Evolutionary conservation across 2,113 vertebrate species (phyloP).

Genomic region (Clarias batrachus): DNA sequence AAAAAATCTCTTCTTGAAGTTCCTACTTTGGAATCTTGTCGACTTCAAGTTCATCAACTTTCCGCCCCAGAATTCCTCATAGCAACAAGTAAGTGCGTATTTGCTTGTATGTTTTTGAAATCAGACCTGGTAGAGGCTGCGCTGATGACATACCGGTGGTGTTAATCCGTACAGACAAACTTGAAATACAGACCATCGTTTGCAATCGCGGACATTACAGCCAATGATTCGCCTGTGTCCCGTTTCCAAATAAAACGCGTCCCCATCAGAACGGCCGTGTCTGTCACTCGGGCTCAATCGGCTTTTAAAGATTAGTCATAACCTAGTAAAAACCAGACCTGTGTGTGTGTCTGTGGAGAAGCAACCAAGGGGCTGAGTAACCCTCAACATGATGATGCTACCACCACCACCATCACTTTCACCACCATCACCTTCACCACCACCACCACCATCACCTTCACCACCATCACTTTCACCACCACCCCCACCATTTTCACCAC

Average conservation of each 20-base stretch:
- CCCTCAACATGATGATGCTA: not conserved
- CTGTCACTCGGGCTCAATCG: constrained; percentile 53
- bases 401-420: not conserved
- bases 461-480: no score
- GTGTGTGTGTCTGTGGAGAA: not conserved
- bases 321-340: not conserved
- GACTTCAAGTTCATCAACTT: no score
- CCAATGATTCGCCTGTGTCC: constrained; percentile 65
- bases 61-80: no score
- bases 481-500: no score
- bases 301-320: constrained; percentile 22
- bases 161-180: constrained; percentile 68
- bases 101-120: constrained; percentile 43
- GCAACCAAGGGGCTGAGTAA: not conserved
- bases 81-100: not conserved
- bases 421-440: not conserved
- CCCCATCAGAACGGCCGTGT: constrained; percentile 40
- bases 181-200: constrained; percentile 72
- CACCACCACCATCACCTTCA: not conserved
- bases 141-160: constrained; percentile 56
- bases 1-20: not conserved
- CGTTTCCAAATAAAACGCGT: constrained; percentile 72
- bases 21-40: not conserved
- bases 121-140: constrained; percentile 58
- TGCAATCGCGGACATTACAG: constrained; percentile 72